Evolutionary conservation across 2,113 vertebrate species (phyloP).

Genomic region (Tinamus guttatus): DNA sequence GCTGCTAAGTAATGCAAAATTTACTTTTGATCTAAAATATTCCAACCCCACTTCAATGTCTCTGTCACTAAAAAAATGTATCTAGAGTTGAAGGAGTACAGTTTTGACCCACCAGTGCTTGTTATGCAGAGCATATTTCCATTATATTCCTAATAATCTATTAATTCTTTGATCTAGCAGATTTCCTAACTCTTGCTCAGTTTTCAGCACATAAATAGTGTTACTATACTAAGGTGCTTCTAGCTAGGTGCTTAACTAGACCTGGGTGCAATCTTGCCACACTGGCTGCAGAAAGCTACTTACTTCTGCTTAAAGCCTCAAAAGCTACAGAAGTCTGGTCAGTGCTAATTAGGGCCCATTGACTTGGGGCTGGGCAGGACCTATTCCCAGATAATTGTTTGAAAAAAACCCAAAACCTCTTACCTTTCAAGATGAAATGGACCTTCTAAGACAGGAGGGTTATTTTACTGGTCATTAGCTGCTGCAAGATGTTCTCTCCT

Average conservation of each 20-base stretch:
- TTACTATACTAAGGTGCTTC: background rate
- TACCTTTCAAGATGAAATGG: background rate
- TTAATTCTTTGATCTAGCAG: background rate
- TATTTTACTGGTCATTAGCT: background rate
- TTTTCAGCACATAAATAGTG: background rate
- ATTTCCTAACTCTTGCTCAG: background rate
- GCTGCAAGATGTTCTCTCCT: background rate
- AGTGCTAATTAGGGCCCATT: background rate
- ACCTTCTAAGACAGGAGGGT: background rate
- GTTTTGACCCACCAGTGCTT: background rate
- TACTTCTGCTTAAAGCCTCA: background rate
- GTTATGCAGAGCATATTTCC: background rate
- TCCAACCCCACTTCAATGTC: background rate
- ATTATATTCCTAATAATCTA: background rate
- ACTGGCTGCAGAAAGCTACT: background rate
- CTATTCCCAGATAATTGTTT: background rate
- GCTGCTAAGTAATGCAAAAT: slow-evolving; percentile 16
- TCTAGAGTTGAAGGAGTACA: background rate
- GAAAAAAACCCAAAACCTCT: background rate
- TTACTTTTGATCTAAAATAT: background rate
- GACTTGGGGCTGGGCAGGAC: background rate
- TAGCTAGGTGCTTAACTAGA: background rate
- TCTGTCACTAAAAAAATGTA: background rate
- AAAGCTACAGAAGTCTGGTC: background rate
- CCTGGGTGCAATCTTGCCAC: background rate